A percentile compares a stretch with the other conserved stretches of the same genome.
Evolutionary conservation across 1,140 invertebrate genomes (phyloP).

Genomic region (Frieseomelitta varia): DNA sequence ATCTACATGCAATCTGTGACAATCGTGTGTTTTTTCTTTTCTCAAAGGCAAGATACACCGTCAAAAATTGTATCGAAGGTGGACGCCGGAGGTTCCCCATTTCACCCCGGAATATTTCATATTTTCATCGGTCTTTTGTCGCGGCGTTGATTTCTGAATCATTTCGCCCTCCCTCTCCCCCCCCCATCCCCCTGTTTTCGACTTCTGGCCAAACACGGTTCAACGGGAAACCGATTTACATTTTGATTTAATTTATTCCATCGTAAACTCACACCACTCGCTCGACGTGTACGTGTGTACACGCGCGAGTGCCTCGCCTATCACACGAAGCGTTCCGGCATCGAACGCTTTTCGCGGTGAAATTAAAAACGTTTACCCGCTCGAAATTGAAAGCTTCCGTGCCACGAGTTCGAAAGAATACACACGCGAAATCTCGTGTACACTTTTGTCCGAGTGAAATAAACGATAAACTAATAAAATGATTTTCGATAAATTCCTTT

Average conservation of each 20-base stretch:
- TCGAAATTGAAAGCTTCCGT: slow-evolving; percentile 14
- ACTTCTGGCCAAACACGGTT: slow-evolving; percentile 3
- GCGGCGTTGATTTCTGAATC: not conserved
- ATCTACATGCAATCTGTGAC: too few species aligned
- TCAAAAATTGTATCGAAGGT: too few species aligned
- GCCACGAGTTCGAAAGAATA: not conserved
- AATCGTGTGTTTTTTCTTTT: too few species aligned
- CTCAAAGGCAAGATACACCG: too few species aligned
- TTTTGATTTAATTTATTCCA: slow-evolving; percentile 65
- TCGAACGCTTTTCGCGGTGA: slow-evolving; percentile 4
- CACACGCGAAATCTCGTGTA: not conserved
- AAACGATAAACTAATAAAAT: not conserved
- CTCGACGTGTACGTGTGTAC: not conserved
- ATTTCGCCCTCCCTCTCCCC: not conserved
- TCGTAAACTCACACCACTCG: slow-evolving; percentile 9
- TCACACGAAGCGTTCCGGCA: not conserved
- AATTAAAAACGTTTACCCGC: slow-evolving; percentile 30
- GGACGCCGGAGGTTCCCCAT: too few species aligned
- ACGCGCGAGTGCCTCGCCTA: not conserved
- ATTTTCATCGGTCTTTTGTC: slow-evolving; percentile 4
- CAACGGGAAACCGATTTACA: slow-evolving; percentile 52
- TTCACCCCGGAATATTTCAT: not conserved
- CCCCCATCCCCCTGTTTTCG: not conserved
- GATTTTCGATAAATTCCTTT: not conserved
- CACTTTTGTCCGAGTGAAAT: not conserved